Evolutionary conservation across 2,113 vertebrate species (phyloP).

Genomic region (Perognathus longimembris): DNA sequence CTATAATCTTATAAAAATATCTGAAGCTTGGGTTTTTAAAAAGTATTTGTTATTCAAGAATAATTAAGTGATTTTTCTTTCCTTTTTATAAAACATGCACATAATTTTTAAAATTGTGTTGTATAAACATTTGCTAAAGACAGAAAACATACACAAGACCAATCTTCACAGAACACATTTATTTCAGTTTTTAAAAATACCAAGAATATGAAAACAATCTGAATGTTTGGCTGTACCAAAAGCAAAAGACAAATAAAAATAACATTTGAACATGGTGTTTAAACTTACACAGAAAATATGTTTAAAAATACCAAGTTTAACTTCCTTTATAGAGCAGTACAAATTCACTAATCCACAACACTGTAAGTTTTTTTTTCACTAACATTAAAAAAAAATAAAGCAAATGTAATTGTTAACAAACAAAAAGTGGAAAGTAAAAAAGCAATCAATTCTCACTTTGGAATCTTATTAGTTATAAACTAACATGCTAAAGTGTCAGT

Average conservation of each 20-base stretch:
- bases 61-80: not conserved
- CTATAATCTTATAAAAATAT: slow-evolving; percentile 44
- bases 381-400: not conserved
- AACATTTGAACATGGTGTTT: slow-evolving; percentile 42
- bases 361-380: not conserved
- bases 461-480: no score
- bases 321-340: not conserved
- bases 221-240: slow-evolving; percentile 29
- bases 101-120: not conserved
- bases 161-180: slow-evolving; percentile 60
- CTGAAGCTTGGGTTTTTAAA: not conserved
- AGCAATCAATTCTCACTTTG: not conserved
- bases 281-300: not conserved
- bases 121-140: slow-evolving; percentile 52
- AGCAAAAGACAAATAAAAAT: slow-evolving; percentile 63
- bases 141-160: slow-evolving; percentile 44
- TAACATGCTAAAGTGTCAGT: slow-evolving; percentile 42
- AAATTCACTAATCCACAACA: slow-evolving; percentile 24
- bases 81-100: slow-evolving; percentile 15
- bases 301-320: slow-evolving; percentile 37
- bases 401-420: not conserved
- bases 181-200: slow-evolving; percentile 73
- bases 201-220: slow-evolving; percentile 67
- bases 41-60: slow-evolving; percentile 27
- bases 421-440: not conserved